A percentile compares a stretch with the other conserved stretches of the same genome.
These are phyloP conservation scores for Heliconius nattereri DNA, from an alignment of 1,140 invertebrate species.

Conservation along the genomic window DNA sequence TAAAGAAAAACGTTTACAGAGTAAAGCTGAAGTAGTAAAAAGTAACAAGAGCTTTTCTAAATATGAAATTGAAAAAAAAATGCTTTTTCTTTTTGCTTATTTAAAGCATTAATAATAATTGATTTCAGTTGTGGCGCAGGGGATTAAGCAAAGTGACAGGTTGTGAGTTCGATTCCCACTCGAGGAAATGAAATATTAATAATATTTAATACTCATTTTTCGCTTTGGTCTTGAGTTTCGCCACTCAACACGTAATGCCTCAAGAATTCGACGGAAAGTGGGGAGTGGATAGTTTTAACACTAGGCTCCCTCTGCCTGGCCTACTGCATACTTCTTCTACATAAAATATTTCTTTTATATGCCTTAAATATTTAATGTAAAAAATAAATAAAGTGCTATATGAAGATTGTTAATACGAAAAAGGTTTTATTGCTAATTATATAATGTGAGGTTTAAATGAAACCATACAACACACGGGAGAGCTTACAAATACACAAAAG, in stretches of 20 bases:
- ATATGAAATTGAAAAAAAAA: not conserved
- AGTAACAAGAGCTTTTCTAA: not conserved
- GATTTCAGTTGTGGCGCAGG: too few species aligned
- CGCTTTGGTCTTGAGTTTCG: too few species aligned
- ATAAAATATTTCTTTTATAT: not conserved
- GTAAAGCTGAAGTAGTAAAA: not conserved
- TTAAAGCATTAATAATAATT: too few species aligned
- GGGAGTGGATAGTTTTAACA: too few species aligned
- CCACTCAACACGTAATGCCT: too few species aligned
- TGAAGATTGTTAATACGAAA: not conserved
- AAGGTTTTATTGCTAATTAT: not conserved
- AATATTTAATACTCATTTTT: too few species aligned
- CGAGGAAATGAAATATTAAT: too few species aligned
- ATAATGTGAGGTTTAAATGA: not conserved
- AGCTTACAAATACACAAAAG: not conserved
- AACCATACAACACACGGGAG: not conserved
- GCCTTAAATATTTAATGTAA: not conserved
- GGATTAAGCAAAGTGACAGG: too few species aligned
- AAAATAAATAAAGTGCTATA: not conserved
- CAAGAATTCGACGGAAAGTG: too few species aligned
- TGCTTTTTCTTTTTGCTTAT: too few species aligned
- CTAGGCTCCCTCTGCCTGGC: too few species aligned
- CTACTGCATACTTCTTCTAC: not conserved
- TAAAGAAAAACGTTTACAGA: constrained; percentile 3
- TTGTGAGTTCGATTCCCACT: too few species aligned